Evolutionary conservation across 2,797 vertebrate species (phyloP), one percentile per base, ranked within the genome.

Genomic region (Periparus ater): DNA sequence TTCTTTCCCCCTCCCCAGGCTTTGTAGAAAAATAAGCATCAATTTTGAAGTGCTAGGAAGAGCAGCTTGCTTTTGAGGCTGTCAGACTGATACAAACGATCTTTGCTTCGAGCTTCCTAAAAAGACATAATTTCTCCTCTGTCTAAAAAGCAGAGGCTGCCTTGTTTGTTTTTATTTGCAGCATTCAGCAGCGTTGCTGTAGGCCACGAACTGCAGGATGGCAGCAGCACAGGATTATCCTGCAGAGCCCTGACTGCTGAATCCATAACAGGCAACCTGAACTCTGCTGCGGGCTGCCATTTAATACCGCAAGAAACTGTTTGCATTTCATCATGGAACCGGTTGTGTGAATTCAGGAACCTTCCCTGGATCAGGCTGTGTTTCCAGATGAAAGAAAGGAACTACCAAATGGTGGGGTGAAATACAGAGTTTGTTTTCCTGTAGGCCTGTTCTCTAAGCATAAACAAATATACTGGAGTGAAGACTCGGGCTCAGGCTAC

Each of bases 161-260:
- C 63, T 90, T 97, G 96, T 97, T 97, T 97, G 96, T 97, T 97
- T 97, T 96, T 94, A 74, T 97, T 97, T 96, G 83, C 90, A 90
- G 88, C 88, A 89, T 96, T 97, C 92, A 3, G 91, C 93, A 91
- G 96, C 96, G 71, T 96, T 96, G 94, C 95, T 96, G 94, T 95
- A 97, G 96, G 96, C 96, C 95, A 85, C 40, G 57, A 78, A 23
- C 95, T 95, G 94, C 91, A 94, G 96, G 96, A 96, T 88, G 88
- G 97, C 96, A 84, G 96, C 75, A 94, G 74, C 95, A 95, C 95
- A 96, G 97, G 96, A 97, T 97, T 93, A 95, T 96, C 96, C 96
- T 96, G 96, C 94, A 57, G 96, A 96, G 96, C 84, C 44, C 18
- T 95, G 92, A 94, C 93, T 85, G 78, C 83, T 60, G 85, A 96